phyloP scores from a whole-genome alignment of 92 coral and sea anemone species.

The Porites rus region DNA sequence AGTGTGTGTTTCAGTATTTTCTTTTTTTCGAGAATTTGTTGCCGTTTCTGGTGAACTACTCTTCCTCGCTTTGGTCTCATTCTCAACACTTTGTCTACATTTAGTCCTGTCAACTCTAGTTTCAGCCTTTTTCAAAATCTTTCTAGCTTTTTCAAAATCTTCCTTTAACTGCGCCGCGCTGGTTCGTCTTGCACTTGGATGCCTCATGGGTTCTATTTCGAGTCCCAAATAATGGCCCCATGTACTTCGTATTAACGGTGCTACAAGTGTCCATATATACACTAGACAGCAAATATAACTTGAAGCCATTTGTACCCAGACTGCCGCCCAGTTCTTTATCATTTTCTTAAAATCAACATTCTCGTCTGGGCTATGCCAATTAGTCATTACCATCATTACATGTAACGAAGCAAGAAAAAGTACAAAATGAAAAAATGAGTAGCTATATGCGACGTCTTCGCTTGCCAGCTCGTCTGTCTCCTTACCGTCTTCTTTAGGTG shows the following conservation, averaged over 20 bases:
- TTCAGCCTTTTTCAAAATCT: slow-evolving; percentile 45
- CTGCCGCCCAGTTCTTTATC: slow-evolving; percentile 99
- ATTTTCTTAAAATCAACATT: slow-evolving; percentile 91
- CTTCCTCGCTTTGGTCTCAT: slow-evolving; percentile 20
- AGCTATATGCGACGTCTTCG: slow-evolving; percentile 87
- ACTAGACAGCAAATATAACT: slow-evolving; percentile 93
- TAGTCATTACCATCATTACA: slow-evolving; percentile 97
- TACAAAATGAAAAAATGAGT: slow-evolving; percentile 93
- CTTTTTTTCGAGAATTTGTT: slow-evolving; percentile 10
- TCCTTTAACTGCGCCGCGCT: slow-evolving; percentile 75
- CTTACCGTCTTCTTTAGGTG: slow-evolving; percentile 24
- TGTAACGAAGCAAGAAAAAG: slow-evolving; percentile 92
- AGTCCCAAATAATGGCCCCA: slow-evolving; percentile 97
- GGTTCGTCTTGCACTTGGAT: slow-evolving; percentile 80
- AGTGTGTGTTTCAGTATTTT: slow-evolving; percentile 8
- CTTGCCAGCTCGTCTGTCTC: slow-evolving; percentile 57
- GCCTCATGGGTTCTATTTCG: slow-evolving; percentile 72
- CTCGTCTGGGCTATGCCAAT: slow-evolving; percentile 99
- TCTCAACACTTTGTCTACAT: slow-evolving; percentile 20
- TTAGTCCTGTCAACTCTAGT: slow-evolving; percentile 7
- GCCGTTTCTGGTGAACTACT: not conserved
- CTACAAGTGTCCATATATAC: slow-evolving; percentile 96
- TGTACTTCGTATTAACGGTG: slow-evolving; percentile 84
- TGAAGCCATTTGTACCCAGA: slow-evolving; percentile 98
- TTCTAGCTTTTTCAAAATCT: slow-evolving; percentile 57